phyloP scores from a whole-genome alignment of 2,113 vertebrate species.

The Corythoichthys intestinalis region DNA sequence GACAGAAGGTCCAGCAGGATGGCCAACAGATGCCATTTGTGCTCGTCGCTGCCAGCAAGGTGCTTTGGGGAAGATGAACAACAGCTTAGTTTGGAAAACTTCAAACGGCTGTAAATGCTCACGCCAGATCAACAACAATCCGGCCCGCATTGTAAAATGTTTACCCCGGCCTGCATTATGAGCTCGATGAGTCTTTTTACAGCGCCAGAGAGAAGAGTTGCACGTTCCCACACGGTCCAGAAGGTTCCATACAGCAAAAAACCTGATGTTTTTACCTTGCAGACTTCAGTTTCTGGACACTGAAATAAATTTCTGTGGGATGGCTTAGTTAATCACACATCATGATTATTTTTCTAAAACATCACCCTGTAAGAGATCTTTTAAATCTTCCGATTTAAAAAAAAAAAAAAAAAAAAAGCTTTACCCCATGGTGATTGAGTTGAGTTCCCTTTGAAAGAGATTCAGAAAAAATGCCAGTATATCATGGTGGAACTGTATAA shows the following conservation, averaged over 20 bases:
- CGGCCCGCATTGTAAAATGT: slow-evolving; percentile 22
- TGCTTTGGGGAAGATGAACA: slow-evolving; percentile 33
- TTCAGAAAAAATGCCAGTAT: slow-evolving; percentile 81
- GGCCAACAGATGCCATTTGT: slow-evolving; percentile 54
- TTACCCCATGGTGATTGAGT: slow-evolving; percentile 76
- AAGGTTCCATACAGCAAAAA: slow-evolving; percentile 78
- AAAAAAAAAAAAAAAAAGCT: not conserved
- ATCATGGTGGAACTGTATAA: slow-evolving; percentile 72
- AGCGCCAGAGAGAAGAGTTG: slow-evolving; percentile 78
- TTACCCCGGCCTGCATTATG: slow-evolving; percentile 74
- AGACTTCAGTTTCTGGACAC: slow-evolving; percentile 56
- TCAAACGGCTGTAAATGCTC: not conserved
- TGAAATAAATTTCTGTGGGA: slow-evolving; percentile 34
- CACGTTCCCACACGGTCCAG: slow-evolving; percentile 78
- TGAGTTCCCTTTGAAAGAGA: slow-evolving; percentile 83
- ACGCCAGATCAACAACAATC: not conserved
- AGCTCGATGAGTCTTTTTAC: slow-evolving; percentile 64
- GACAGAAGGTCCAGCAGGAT: slow-evolving; percentile 80
- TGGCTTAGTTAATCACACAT: slow-evolving; percentile 27
- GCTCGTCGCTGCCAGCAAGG: slow-evolving; percentile 12
- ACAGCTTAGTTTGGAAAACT: not conserved
- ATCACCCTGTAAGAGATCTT: not conserved
- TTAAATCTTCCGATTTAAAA: not conserved
- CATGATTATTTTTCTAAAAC: not conserved
- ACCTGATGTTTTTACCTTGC: slow-evolving; percentile 42